Percentiles rank a stretch among this genome's conserved stretches.
These are phyloP conservation scores for Cinclus cinclus DNA, from an alignment of 2,113 vertebrate species.

Conservation along the genomic window DNA sequence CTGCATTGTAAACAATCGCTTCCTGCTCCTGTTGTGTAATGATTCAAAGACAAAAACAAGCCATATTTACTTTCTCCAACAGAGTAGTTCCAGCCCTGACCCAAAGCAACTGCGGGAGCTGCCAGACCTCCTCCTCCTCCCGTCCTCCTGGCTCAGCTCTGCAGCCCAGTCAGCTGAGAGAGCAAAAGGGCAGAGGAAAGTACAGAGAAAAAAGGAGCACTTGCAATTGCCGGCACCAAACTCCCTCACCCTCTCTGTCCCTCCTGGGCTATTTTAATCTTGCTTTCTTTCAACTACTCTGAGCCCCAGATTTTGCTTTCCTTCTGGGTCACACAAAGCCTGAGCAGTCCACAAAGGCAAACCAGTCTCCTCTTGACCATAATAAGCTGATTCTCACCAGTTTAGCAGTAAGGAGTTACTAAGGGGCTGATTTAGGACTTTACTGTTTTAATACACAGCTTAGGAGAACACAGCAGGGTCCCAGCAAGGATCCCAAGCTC, in stretches of 20 bases:
- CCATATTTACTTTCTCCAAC: constrained; percentile 49
- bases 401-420: background rate
- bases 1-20: constrained; percentile 34
- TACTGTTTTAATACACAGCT: rapidly evolving
- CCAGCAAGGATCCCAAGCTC: background rate
- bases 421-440: background rate
- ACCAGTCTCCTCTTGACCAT: background rate
- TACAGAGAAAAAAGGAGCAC: constrained; percentile 35
- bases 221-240: background rate
- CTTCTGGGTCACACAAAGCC: background rate
- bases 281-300: background rate
- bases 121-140: background rate
- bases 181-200: constrained; percentile 61
- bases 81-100: constrained; percentile 22
- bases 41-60: constrained; percentile 36
- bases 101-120: background rate
- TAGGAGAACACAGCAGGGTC: background rate
- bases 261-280: constrained; percentile 65
- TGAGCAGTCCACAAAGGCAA: background rate
- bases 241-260: background rate
- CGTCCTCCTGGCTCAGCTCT: constrained; percentile 9
- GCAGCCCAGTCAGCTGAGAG: constrained; percentile 57
- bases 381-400: background rate
- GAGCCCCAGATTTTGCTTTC: constrained; percentile 23
- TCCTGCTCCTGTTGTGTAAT: constrained; percentile 54